Percentiles rank a stretch among this genome's conserved stretches.
Conservation (phyloP, 2,888 invertebrate genomes). For the Limnephilus lunatus region DNA sequence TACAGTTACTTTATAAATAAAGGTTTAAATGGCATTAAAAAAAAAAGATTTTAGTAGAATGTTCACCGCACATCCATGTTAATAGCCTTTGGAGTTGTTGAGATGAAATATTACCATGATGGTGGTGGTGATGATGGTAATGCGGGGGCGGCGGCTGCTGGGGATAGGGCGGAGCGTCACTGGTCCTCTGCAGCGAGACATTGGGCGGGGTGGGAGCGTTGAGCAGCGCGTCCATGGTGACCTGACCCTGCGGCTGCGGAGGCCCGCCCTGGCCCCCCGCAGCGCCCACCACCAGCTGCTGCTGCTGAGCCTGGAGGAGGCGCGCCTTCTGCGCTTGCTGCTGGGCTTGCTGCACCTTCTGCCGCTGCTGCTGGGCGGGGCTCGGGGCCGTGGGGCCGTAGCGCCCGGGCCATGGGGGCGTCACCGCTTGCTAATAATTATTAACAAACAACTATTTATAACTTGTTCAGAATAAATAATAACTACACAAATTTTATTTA, state of each 20-base stretch:
- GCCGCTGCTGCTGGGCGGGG: conserved; percentile 79
- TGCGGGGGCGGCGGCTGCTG: conserved; percentile 69
- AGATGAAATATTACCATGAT: conserved; percentile 2
- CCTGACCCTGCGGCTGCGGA: conserved; percentile 71
- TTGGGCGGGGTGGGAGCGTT: conserved; percentile 93
- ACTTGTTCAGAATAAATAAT: background rate
- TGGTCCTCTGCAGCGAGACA: conserved; percentile 88
- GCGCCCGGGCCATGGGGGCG: conserved; percentile 53
- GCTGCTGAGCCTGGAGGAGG: conserved; percentile 87
- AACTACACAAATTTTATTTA: too few species aligned
- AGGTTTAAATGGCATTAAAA: too few species aligned
- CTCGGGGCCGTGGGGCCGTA: conserved; percentile 80
- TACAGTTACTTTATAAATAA: too few species aligned
- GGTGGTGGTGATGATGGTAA: conserved; percentile 72
- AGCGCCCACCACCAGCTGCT: conserved; percentile 84
- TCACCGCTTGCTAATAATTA: conserved; percentile 57
- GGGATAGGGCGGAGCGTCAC: conserved; percentile 77
- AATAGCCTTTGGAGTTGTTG: background rate
- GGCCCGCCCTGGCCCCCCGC: conserved; percentile 73
- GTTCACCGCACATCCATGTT: too few species aligned
- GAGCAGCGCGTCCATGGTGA: conserved; percentile 85
- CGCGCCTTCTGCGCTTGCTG: conserved; percentile 81
- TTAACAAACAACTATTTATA: background rate
- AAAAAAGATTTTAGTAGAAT: too few species aligned
- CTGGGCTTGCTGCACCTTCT: conserved; percentile 73